Percentiles rank a stretch among this genome's conserved stretches.
These are phyloP conservation scores for Acromyrmex heyeri DNA, from an alignment of 1,140 invertebrate species.

Conservation along the genomic window DNA sequence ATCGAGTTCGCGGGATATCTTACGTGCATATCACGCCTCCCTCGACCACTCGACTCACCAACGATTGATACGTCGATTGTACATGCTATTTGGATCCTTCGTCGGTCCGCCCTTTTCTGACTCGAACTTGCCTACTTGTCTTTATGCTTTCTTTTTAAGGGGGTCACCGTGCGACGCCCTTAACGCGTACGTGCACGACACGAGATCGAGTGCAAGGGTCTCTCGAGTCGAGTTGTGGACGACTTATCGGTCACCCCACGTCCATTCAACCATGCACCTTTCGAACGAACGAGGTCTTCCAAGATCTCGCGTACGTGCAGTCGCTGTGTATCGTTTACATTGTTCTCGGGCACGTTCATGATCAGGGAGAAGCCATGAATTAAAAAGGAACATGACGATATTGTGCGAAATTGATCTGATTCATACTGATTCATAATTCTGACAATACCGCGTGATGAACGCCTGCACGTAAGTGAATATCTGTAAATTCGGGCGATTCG, in stretches of 20 bases:
- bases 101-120: background rate
- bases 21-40: conserved; percentile 5
- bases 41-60: background rate
- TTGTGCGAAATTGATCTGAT: background rate
- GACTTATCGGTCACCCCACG: conserved; percentile 45
- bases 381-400: background rate
- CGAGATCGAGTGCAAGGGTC: conserved; percentile 3
- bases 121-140: background rate
- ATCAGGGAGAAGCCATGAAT: background rate
- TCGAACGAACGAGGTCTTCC: conserved; percentile 14
- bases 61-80: conserved; percentile 41
- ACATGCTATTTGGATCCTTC: conserved; percentile 41
- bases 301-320: conserved; percentile 10
- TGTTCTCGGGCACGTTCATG: background rate
- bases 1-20: background rate
- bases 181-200: conserved; percentile 34
- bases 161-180: conserved; percentile 20
- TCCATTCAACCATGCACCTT: conserved; percentile 33
- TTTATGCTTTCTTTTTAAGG: background rate
- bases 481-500: conserved; percentile 76
- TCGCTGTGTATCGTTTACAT: background rate
- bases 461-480: conserved; percentile 57
- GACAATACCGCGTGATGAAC: conserved; percentile 23
- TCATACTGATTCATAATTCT: too few relatives aligned
- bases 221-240: background rate